phyloP scores from a whole-genome alignment of 2,888 invertebrate genomes.

The Chymomyza procnemis region DNA sequence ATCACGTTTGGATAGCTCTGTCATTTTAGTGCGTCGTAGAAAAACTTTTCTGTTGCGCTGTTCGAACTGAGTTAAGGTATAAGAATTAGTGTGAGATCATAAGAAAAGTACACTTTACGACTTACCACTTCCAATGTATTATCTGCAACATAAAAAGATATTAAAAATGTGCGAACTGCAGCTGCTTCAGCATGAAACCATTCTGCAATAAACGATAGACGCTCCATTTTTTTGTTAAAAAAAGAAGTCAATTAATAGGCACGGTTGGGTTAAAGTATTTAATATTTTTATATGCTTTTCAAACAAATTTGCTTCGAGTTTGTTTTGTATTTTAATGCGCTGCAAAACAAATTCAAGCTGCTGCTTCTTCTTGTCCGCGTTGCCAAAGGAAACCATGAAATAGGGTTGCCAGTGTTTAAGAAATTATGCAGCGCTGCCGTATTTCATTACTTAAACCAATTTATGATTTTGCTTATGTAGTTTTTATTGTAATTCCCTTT shows the following conservation, averaged over 20 bases:
- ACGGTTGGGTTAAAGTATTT: neutral
- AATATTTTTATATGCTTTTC: slow-evolving; percentile 1
- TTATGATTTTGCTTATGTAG: slow-evolving; percentile 19
- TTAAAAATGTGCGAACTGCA: slow-evolving; percentile 85
- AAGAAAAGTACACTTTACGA: slow-evolving; percentile 45
- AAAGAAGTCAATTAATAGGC: slow-evolving; percentile 18
- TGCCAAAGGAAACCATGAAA: slow-evolving; percentile 28
- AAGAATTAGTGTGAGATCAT: neutral
- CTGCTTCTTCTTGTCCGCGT: slow-evolving; percentile 55
- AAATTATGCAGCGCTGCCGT: slow-evolving; percentile 5
- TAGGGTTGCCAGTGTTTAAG: neutral
- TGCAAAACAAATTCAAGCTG: slow-evolving; percentile 28
- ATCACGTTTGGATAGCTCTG: slow-evolving; percentile 83
- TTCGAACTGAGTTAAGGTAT: slow-evolving; percentile 80
- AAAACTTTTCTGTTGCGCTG: slow-evolving; percentile 83
- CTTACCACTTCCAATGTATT: slow-evolving; percentile 88
- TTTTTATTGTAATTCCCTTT: slow-evolving; percentile 70
- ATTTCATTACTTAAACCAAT: neutral
- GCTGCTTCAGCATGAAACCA: slow-evolving; percentile 92
- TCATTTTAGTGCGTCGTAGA: slow-evolving; percentile 83
- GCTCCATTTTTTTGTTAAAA: neutral
- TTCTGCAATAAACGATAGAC: slow-evolving; percentile 84
- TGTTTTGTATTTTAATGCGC: slow-evolving; percentile 29
- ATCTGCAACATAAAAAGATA: slow-evolving; percentile 88
- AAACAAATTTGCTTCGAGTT: slow-evolving; percentile 23